Base-by-base conservation (phyloP, 2,888 invertebrate genomes). In the Cheilosia vulpina region DNA sequence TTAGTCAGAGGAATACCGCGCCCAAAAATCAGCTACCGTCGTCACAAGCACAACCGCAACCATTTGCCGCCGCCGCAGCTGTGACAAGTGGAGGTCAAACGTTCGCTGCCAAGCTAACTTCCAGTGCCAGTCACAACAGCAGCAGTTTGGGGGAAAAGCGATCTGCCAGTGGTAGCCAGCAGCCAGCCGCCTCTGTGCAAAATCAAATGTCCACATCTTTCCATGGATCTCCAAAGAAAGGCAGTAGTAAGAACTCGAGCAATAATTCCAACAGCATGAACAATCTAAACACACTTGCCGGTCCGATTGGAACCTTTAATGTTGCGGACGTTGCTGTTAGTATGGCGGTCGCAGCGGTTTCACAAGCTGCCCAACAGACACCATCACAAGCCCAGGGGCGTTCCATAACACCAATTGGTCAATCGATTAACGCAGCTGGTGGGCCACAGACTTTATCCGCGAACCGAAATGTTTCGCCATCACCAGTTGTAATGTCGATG, bases 81-180 rank as follows among this genome's bases (percentile, higher is more conserved):
- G 75, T 43, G 43, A 58, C 62, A 71, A 77, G 71, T 63, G 81
- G 78, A 53, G 81, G 90, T 2, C 90, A 90, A 78, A 92, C 93
- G 87, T 92, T 92, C 88, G 93, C 93, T 38, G 91, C 94, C 19
- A 93, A 94, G 69, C 93, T 93, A 89, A 92, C 93, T 75, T 92
- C 93, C 80, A 87, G 88, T 50, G 93, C 93, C 19, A 87, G 90
- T 13, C 75, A 75, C 47, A 75, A 24, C 41, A 85, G 90, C 2
- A 85, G 90, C 2, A 65, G 63, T 60, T 60, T 78, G n/a, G 87
- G 80, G 6, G 83, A 88, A n/a, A 89, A 89, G 58, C 81, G 85
- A 11, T 57, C 78, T n/a, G 9, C 57, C 2, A 50, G 57, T 17
- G 63, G 19, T 9, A 80, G 45, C 11, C 75, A 55, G 17, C 89